A percentile compares a stretch with the other conserved stretches of the same genome.
phyloP scores from a whole-genome alignment of 2,113 vertebrate species.

The Lamprologus tigripictilis region DNA sequence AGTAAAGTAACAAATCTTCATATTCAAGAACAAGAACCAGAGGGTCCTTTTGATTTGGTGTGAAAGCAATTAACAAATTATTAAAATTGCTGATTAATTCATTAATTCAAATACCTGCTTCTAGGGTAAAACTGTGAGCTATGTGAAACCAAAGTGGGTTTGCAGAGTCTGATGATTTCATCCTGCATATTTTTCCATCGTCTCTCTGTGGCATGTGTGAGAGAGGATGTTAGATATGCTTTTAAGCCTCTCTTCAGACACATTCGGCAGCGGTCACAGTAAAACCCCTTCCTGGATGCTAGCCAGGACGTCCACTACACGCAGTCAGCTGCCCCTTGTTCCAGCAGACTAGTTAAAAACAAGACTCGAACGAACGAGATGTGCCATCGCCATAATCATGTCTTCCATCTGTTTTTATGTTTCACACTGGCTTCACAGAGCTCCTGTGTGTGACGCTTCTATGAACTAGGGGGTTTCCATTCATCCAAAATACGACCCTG shows the following conservation, averaged over 20 bases:
- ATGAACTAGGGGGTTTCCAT: neutral
- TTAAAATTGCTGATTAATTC: neutral
- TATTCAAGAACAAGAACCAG: neutral
- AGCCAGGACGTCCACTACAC: slow-evolving; percentile 1
- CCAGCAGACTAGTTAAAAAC: neutral
- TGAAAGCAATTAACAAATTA: neutral
- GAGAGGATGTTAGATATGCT: neutral
- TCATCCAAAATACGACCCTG: neutral
- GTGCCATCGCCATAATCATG: slow-evolving; percentile 7
- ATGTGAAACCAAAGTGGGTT: neutral
- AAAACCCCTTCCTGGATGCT: neutral
- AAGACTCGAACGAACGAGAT: neutral
- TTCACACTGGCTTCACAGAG: slow-evolving; percentile 38
- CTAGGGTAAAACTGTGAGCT: neutral
- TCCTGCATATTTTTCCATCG: neutral
- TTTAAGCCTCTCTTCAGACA: neutral
- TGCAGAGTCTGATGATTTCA: neutral
- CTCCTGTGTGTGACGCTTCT: neutral
- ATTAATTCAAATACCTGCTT: neutral
- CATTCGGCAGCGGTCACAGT: neutral
- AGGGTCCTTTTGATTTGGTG: neutral
- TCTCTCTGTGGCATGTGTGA: neutral
- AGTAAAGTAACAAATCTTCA: neutral
- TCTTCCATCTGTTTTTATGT: slow-evolving; percentile 40
- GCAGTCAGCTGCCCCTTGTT: slow-evolving; percentile 29